Conservation (phyloP, 1,140 invertebrate species). For the Hestina assimilis region DNA sequence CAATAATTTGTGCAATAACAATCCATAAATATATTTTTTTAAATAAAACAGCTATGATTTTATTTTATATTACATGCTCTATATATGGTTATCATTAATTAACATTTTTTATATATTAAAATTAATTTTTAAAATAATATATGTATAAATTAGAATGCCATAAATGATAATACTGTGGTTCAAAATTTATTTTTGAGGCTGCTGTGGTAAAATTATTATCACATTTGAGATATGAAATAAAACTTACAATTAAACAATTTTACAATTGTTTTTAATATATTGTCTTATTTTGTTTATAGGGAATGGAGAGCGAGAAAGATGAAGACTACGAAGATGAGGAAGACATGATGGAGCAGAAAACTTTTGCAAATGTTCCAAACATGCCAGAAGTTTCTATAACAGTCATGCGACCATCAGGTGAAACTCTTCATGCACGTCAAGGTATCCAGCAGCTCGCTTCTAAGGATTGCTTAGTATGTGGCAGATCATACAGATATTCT, state of each 20-base stretch:
- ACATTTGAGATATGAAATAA: background rate
- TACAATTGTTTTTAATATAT: background rate
- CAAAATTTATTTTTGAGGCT: background rate
- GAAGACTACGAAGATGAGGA: conserved; percentile 61
- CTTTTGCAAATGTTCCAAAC: conserved; percentile 39
- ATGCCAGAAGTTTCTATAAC: conserved; percentile 73
- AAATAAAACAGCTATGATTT: too few relatives aligned
- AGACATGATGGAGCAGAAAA: conserved; percentile 34
- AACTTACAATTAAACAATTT: background rate
- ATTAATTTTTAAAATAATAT: too few relatives aligned
- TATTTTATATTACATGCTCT: too few relatives aligned
- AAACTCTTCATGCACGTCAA: conserved; percentile 63
- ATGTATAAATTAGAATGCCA: too few relatives aligned
- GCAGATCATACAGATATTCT: conserved; percentile 72
- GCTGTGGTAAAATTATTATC: background rate
- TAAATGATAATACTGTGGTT: too few relatives aligned
- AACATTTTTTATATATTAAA: too few relatives aligned
- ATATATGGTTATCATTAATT: too few relatives aligned
- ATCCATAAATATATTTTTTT: too few relatives aligned
- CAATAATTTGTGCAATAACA: too few relatives aligned
- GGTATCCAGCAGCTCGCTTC: conserved; percentile 73
- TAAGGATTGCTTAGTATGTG: conserved; percentile 74
- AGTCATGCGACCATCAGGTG: conserved; percentile 62
- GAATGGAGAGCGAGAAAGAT: conserved; percentile 65
- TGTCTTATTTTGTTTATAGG: conserved; percentile 35